Base-by-base conservation (phyloP, 2,797 vertebrate genomes). In the Schizopygopsis pylzovi region DNA sequence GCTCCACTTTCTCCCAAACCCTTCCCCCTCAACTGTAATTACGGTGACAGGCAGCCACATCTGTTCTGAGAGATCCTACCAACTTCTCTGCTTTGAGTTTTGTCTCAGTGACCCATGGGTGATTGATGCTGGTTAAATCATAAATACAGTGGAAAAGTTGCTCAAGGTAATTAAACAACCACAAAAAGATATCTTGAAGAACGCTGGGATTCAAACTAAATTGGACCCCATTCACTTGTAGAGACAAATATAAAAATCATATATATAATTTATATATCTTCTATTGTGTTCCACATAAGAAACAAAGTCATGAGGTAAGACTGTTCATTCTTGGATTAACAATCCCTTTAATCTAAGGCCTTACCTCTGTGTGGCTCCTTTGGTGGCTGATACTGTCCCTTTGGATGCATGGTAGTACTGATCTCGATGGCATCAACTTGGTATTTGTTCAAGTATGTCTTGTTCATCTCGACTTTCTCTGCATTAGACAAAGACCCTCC, bases 381-480 rank as follows among this genome's bases (percentile, higher is more conserved):
- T 83, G 65, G 76, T 87, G 75, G 82, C 20, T 86, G 82, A 82
- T 81, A 59, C 22, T 89, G 88, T 87, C 76, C 84, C 16, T 90
- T 84, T 73, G 81, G 41, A 28, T 47, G 63, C 47, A 59, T 81
- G 6, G 39, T 45, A 4, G 39, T 75, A 33, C 73, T 83, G 4
- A 25, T 33, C 41, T 88, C 79, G 6, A 6, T 47, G 52, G 76
- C 82, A 25, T 41, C 1, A 1, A 22, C 70, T 52, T 86, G 80
- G 1, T 85, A 76, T 68, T 85, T 71, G 61, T 95, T 93, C 82
- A 96, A 93, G 72, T 95, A 91, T 88, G 90, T 93, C 59, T 96
- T 95, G 90, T 97, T 98, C 90, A 92, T 95, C 90, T 95, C 96
- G 18, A 95, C 93, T 1, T 82, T 95, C 61, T 98, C 95, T 0